Conservation (phyloP, 1,140 invertebrate genomes). For the Penaeus indicus region DNA sequence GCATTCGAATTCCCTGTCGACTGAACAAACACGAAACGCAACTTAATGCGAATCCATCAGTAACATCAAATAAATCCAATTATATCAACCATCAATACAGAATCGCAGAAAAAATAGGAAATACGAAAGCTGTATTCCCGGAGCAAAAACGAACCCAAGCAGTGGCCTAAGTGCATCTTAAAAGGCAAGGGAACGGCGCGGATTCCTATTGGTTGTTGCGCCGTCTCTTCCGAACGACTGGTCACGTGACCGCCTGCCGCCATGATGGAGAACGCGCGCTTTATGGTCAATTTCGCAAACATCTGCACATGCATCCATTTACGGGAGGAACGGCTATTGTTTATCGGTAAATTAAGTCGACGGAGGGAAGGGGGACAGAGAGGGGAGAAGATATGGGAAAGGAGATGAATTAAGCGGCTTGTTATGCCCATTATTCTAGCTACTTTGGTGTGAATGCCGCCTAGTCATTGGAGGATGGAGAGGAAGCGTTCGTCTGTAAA, state of each 20-base stretch:
- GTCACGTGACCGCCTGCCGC: conserved; percentile 41
- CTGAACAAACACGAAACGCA: not conserved
- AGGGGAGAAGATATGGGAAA: not conserved
- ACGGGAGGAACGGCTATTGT: conserved; percentile 40
- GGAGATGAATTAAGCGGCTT: not conserved
- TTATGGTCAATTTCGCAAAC: conserved; percentile 54
- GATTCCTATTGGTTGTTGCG: conserved; percentile 33
- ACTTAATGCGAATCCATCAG: too few species aligned
- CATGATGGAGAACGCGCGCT: conserved; percentile 38
- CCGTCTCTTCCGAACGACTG: conserved; percentile 46
- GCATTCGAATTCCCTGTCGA: not conserved
- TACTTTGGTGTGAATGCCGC: too few species aligned
- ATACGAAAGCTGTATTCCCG: too few species aligned
- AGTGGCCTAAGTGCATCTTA: conserved; percentile 16
- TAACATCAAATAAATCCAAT: too few species aligned
- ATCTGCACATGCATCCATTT: conserved; percentile 56
- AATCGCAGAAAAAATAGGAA: too few species aligned
- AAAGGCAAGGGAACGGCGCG: not conserved
- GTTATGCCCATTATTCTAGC: too few species aligned
- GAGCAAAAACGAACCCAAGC: too few species aligned
- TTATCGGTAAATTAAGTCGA: conserved; percentile 17
- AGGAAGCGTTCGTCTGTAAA: too few species aligned
- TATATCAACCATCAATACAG: too few species aligned
- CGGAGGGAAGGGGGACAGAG: not conserved
- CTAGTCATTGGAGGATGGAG: too few species aligned